phyloP scores from a whole-genome alignment of 2,113 vertebrate genomes.

The Onychorhynchus coronatus region DNA sequence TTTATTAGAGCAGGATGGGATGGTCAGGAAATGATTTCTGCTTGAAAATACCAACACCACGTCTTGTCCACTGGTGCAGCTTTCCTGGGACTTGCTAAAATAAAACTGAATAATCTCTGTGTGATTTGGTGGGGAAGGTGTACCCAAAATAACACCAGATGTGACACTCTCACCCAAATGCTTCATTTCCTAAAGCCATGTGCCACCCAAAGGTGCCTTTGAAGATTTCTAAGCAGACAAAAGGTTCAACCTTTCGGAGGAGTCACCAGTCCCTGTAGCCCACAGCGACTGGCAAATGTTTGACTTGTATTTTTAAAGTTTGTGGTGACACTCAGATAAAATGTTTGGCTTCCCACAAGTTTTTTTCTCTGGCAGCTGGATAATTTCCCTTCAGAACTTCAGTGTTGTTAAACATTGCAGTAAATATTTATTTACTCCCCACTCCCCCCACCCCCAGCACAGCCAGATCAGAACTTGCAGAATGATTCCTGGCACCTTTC shows the following conservation, averaged over 20 bases:
- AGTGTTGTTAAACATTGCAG: not conserved
- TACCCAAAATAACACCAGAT: not conserved
- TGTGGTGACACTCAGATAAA: slow-evolving; percentile 47
- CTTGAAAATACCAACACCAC: not conserved
- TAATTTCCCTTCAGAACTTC: slow-evolving; percentile 22
- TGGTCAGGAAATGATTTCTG: not conserved
- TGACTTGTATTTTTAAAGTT: slow-evolving; percentile 1
- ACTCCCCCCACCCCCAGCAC: not conserved
- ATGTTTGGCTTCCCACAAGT: slow-evolving; percentile 7
- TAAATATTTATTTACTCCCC: not conserved
- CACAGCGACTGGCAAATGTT: not conserved
- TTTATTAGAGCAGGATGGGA: not conserved
- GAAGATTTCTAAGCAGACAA: not conserved
- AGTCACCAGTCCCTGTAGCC: not conserved
- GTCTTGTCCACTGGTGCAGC: not conserved
- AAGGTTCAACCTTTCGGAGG: not conserved
- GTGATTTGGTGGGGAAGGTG: not conserved
- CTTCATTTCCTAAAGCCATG: not conserved
- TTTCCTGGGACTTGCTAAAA: not conserved
- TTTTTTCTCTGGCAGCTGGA: slow-evolving; percentile 20
- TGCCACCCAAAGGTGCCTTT: not conserved
- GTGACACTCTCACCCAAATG: not conserved
- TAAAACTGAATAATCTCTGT: not conserved
- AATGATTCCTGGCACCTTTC: not conserved
- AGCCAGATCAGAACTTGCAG: not conserved